Evolutionary conservation across 2,888 invertebrate species (phyloP).

Genomic region (Drosophila stalkeri): DNA sequence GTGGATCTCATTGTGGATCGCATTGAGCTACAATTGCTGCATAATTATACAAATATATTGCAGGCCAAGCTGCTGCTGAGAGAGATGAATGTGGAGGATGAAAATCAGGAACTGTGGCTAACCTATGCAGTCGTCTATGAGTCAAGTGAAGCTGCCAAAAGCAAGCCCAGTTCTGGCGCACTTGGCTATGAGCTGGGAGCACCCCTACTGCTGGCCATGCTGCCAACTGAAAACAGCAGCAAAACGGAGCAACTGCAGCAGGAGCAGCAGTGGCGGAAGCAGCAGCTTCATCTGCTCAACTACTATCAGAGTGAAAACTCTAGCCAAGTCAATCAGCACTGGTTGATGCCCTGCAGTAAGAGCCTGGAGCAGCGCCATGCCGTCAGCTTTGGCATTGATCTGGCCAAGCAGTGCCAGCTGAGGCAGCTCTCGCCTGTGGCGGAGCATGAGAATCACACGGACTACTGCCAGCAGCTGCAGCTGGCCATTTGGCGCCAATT

Average conservation of each 20-base stretch:
- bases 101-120: conserved; percentile 64
- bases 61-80: conserved; percentile 38
- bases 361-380: conserved; percentile 21
- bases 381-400: conserved; percentile 80
- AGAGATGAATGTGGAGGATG: conserved; percentile 22
- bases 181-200: conserved; percentile 79
- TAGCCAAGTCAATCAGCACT: conserved; percentile 23
- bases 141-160: neutral
- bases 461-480: conserved; percentile 79
- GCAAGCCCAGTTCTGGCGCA: conserved; percentile 72
- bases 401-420: conserved; percentile 74
- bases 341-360: conserved; percentile 51
- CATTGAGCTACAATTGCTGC: conserved; percentile 56
- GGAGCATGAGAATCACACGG: conserved; percentile 73
- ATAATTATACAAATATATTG: conserved; percentile 68
- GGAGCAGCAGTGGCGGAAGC: conserved; percentile 5
- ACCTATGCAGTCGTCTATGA: conserved; percentile 68
- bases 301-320: conserved; percentile 68
- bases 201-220: conserved; percentile 76
- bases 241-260: conserved; percentile 26
- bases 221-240: conserved; percentile 63
- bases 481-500: conserved; percentile 58
- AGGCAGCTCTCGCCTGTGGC: conserved; percentile 41
- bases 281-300: conserved; percentile 43
- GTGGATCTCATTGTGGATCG: conserved; percentile 40